Evolutionary conservation across 2,797 vertebrate species (phyloP).

Genomic region (Furcifer pardalis): DNA sequence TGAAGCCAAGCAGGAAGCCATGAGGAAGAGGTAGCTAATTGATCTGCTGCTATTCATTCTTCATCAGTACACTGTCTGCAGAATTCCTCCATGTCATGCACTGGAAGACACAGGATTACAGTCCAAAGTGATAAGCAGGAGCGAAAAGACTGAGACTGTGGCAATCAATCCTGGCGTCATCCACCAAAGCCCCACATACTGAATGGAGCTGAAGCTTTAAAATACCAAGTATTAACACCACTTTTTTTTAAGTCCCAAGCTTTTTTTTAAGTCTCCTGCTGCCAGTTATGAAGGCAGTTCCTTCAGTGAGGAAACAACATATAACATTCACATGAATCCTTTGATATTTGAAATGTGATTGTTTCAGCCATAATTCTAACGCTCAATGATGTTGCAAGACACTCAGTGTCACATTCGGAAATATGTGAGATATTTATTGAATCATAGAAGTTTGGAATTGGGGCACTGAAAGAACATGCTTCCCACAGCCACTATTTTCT

Average conservation of each 20-base stretch:
- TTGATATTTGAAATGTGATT: conserved; percentile 1
- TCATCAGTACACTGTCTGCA: background rate
- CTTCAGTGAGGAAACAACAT: background rate
- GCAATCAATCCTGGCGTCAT: background rate
- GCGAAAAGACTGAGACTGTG: background rate
- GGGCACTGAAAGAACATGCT: background rate
- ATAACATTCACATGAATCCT: background rate
- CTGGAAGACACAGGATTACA: background rate
- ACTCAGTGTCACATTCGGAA: background rate
- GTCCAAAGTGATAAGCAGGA: fast-evolving
- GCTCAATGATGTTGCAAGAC: background rate
- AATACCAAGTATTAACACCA: background rate
- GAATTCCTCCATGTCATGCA: background rate
- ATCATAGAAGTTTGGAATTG: background rate
- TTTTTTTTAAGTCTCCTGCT: background rate
- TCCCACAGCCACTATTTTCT: background rate
- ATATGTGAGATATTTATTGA: background rate
- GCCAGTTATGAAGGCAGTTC: background rate
- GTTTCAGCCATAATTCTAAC: background rate
- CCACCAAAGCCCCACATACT: background rate
- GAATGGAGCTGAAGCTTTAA: conserved; percentile 2
- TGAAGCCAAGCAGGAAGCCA: background rate
- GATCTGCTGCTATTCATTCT: background rate
- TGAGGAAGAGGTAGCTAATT: conserved; percentile 24
- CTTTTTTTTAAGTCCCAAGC: conserved; percentile 3